Percentiles rank a stretch among this genome's conserved stretches.
Conservation (phyloP, 2,888 invertebrate species). For the Callinectes sapidus region DNA sequence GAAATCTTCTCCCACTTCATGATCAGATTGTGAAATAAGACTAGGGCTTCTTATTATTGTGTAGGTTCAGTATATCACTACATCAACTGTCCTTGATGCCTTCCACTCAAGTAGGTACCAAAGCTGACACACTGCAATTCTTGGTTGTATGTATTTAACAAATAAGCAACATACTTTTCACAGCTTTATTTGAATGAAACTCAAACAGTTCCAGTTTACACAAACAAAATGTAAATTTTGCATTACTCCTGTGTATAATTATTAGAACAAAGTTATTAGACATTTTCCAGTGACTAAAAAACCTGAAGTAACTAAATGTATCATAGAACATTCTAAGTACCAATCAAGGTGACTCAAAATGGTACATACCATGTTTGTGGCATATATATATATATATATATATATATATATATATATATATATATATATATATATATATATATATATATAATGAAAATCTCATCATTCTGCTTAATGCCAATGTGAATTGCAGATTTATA, state of each 20-base stretch:
- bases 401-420: not conserved
- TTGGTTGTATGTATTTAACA: not conserved
- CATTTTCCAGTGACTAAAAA: not conserved
- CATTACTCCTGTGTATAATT: no score
- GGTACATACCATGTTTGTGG: not conserved
- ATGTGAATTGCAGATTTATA: slow-evolving; percentile 9
- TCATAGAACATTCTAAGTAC: not conserved
- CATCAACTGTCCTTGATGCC: not conserved
- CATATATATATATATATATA: not conserved
- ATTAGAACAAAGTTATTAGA: not conserved
- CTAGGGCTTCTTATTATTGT: no score
- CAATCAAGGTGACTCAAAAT: slow-evolving; percentile 5
- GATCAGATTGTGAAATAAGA: slow-evolving; percentile 83
- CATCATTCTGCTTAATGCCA: slow-evolving; percentile 4
- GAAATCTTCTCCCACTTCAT: slow-evolving; percentile 99
- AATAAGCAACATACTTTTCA: not conserved
- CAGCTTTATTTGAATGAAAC: slow-evolving; percentile 14
- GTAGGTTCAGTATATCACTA: no score
- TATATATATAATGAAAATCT: not conserved
- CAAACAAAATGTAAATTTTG: not conserved
- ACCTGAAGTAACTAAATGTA: slow-evolving; percentile 1
- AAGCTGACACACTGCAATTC: not conserved
- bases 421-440: not conserved
- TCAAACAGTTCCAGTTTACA: slow-evolving; percentile 4
- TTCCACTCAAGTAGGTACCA: not conserved